phyloP scores from a whole-genome alignment of 2,797 vertebrate genomes.

The Cryptoprocta ferox region DNA sequence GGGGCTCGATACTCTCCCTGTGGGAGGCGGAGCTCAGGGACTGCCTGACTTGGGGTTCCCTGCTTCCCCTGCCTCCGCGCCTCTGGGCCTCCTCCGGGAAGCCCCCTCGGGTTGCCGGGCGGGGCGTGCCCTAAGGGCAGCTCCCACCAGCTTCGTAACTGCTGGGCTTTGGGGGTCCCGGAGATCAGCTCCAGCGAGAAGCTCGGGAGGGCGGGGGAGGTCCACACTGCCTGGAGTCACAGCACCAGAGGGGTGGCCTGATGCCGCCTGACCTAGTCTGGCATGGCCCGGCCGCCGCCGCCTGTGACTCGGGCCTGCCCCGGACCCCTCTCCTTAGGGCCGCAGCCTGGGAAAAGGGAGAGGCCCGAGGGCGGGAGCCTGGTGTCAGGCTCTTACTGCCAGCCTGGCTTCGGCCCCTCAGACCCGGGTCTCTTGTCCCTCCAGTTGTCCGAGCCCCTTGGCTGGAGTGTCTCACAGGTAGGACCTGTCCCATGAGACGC shows the following conservation, averaged over 20 bases:
- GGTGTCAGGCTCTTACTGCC: not conserved
- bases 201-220: not conserved
- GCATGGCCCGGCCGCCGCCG: not conserved
- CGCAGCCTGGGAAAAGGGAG: not conserved
- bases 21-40: not conserved
- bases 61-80: not conserved
- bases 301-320: not conserved
- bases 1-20: not conserved
- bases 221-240: too few relatives aligned
- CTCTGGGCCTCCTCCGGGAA: not conserved
- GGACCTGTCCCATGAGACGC: not conserved
- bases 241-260: not conserved
- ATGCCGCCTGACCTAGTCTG: not conserved
- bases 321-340: not conserved
- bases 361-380: not conserved
- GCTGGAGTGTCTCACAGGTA: not conserved
- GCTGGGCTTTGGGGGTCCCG: accelerated
- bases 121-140: too few relatives aligned
- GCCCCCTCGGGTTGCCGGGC: not conserved
- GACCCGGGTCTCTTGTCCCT: not conserved
- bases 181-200: too few relatives aligned
- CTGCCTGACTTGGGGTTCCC: not conserved
- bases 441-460: not conserved
- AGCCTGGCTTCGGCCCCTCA: not conserved
- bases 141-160: not conserved